These are phyloP conservation scores for Austrolebias charrua DNA, from an alignment of 2,797 vertebrate species.

Conservation along the genomic window DNA sequence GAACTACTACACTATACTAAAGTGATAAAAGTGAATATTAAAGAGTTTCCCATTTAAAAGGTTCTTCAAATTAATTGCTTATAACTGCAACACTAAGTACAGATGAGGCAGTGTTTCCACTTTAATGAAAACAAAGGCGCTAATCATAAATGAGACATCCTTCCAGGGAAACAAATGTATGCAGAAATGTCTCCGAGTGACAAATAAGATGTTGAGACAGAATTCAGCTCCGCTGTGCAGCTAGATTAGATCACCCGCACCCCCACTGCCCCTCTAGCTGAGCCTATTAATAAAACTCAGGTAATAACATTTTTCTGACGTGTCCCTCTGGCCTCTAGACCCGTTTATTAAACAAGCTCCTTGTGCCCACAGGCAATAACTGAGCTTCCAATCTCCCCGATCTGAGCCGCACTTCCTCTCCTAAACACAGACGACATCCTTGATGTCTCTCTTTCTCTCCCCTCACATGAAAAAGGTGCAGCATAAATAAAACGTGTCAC, in stretches of 20 bases:
- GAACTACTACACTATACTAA: no score
- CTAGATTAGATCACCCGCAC: conserved; percentile 55
- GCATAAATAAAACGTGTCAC: neutral
- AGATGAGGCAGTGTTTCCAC: no score
- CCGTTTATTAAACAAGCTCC: conserved; percentile 73
- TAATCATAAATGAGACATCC: conserved; percentile 44
- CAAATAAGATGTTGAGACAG: conserved; percentile 52
- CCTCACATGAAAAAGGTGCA: neutral
- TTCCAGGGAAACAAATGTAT: conserved; percentile 34
- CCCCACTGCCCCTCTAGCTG: conserved; percentile 44
- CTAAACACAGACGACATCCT: conserved; percentile 26
- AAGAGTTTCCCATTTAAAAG: neutral
- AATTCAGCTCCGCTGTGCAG: conserved; percentile 53
- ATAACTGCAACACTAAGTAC: neutral
- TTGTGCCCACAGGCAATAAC: conserved; percentile 66
- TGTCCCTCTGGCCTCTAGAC: conserved; percentile 61
- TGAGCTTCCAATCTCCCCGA: conserved; percentile 44
- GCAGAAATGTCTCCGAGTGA: conserved; percentile 39
- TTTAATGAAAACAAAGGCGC: neutral
- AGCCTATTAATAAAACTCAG: conserved; percentile 72
- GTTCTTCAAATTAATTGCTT: neutral
- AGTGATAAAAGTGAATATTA: no score
- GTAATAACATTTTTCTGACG: conserved; percentile 76
- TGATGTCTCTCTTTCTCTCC: neutral
- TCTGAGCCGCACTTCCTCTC: conserved; percentile 32